Evolutionary conservation across 2,888 invertebrate species (phyloP), one percentile per base, ranked within the genome.

Genomic region (Boloria selene): DNA sequence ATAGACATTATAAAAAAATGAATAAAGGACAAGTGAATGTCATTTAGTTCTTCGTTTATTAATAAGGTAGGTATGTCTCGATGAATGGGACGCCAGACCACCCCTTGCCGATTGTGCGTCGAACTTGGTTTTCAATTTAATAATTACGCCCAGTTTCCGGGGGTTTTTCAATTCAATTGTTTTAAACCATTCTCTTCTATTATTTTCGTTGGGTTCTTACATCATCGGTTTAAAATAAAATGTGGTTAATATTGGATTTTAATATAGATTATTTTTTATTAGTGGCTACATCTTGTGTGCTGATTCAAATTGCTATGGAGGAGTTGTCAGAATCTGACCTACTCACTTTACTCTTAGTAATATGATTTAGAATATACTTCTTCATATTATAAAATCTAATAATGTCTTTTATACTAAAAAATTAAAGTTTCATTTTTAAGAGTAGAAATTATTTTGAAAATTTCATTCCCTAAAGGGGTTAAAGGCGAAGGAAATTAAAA

Each of bases 61-160:
- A 56, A 56, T 56, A 56, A 56, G 44, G 56, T 56, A 55, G 55
- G 55, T 44, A 38, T 38, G 31, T 10, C 31, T 38, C 31, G 7
- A 16, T 59, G 49, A 47, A 59, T 59, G 49, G 26, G 3, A 17
- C n/a, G 47, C 49, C 16, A 45, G 58, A 13, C 58, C 45, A 47
- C 59, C 49, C 60, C 59, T 53, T 13, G 53, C 45, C 17, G 73
- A 79, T 82, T 82, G 83, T 79, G 72, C 70, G 71, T 69, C 81
- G 79, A 86, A 88, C 88, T 87, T 80, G 83, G 81, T 82, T 88
- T 89, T 87, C 88, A 87, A 88, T 90, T 90, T 90, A 86, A 90
- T 89, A 87, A 90, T 90, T 87, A 90, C 85, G 75, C 74, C 72
- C 72, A 74, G 73, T 70, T 75, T 83, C 81, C 77, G 76, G 87